Conservation (phyloP, 2,797 vertebrate species). For the Allobates femoralis region DNA sequence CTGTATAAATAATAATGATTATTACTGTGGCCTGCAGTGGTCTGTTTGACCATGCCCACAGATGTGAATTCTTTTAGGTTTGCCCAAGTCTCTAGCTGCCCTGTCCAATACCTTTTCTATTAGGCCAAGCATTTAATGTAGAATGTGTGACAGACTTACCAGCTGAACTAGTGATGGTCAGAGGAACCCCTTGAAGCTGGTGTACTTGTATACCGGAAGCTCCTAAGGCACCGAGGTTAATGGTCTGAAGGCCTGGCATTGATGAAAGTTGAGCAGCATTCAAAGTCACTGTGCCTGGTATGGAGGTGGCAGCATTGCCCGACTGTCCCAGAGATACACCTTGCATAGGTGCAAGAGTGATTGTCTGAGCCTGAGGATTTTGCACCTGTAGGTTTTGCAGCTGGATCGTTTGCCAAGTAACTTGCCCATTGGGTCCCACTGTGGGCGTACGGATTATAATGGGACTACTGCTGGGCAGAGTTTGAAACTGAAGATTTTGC, state of each 20-base stretch:
- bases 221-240: slow-evolving; percentile 92
- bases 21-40: no score
- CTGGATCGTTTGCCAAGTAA: slow-evolving; percentile 97
- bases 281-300: slow-evolving; percentile 83
- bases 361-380: slow-evolving; percentile 85
- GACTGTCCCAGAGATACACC: slow-evolving; percentile 85
- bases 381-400: slow-evolving; percentile 89
- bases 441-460: slow-evolving; percentile 91
- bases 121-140: background rate
- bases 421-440: slow-evolving; percentile 91
- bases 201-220: slow-evolving; percentile 92
- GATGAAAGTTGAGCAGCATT: slow-evolving; percentile 92
- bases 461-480: slow-evolving; percentile 88
- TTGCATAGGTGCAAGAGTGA: slow-evolving; percentile 90
- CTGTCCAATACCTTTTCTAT: background rate
- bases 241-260: slow-evolving; percentile 84
- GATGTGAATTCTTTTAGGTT: no score
- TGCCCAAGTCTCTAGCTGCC: no score
- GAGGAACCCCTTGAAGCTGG: slow-evolving; percentile 90
- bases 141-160: slow-evolving; percentile 75
- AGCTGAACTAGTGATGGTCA: slow-evolving; percentile 84
- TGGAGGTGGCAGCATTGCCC: slow-evolving; percentile 77
- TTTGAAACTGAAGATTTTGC: slow-evolving; percentile 87
- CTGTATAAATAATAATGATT: no score
- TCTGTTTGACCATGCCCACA: no score